A percentile compares a stretch with the other conserved stretches of the same genome.
Evolutionary conservation across 2,113 vertebrate species (phyloP).

Genomic region (Aptenodytes patagonicus): DNA sequence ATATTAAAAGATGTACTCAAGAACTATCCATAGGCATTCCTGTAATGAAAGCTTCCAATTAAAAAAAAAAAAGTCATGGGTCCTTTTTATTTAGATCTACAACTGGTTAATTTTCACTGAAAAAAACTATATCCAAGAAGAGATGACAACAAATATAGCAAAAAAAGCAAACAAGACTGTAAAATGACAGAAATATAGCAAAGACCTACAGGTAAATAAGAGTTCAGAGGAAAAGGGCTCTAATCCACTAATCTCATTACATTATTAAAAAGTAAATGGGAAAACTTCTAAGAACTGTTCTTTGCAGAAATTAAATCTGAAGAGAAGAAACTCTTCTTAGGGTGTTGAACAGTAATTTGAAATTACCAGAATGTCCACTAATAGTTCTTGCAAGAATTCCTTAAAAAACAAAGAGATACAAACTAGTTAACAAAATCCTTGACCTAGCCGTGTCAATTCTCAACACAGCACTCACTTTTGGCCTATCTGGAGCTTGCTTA

Average conservation of each 20-base stretch:
- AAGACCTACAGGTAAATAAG: background rate
- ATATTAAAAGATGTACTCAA: background rate
- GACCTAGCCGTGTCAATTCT: background rate
- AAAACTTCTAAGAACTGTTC: background rate
- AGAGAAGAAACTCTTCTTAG: background rate
- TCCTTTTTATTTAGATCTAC: background rate
- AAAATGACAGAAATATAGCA: background rate
- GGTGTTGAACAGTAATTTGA: background rate
- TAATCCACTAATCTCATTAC: background rate
- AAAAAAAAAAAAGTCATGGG: background rate
- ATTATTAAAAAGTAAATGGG: background rate
- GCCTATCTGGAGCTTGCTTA: background rate
- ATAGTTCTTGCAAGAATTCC: background rate
- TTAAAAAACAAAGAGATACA: background rate
- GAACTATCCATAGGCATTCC: background rate
- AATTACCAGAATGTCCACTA: background rate
- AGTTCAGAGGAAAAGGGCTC: background rate
- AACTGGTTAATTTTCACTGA: background rate
- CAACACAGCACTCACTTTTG: background rate
- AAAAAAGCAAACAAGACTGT: background rate
- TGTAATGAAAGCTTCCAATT: background rate
- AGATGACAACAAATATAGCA: background rate
- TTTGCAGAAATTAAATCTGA: background rate
- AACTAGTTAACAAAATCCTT: background rate
- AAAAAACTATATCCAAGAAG: background rate